These are phyloP conservation scores for Liparis tanakae DNA, from an alignment of 2,797 vertebrate species.

Conservation along the genomic window DNA sequence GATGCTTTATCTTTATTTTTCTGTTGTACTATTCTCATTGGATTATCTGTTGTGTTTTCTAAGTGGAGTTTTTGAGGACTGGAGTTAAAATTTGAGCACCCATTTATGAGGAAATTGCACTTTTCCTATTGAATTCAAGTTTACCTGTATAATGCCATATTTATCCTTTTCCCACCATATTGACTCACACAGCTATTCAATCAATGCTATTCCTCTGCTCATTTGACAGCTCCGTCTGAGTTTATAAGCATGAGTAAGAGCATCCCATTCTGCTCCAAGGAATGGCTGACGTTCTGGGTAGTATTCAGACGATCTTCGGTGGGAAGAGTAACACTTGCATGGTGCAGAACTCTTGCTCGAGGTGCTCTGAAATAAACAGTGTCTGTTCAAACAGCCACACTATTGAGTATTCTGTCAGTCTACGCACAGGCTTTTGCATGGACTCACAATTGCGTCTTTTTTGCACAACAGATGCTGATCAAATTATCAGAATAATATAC, in stretches of 20 bases:
- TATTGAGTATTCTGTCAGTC: slow-evolving; percentile 28
- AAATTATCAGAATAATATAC: slow-evolving; percentile 32
- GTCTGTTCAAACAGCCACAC: slow-evolving; percentile 32
- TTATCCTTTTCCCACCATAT: slow-evolving; percentile 32
- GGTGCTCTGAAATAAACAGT: slow-evolving; percentile 42
- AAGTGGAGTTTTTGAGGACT: not conserved
- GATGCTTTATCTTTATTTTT: slow-evolving; percentile 27
- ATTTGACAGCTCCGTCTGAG: slow-evolving; percentile 55
- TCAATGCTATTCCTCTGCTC: slow-evolving; percentile 52
- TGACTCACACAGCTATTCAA: slow-evolving; percentile 46
- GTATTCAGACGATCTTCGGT: slow-evolving; percentile 38
- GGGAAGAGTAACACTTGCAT: slow-evolving; percentile 31
- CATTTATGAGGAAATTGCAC: slow-evolving; percentile 24
- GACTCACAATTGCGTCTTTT: slow-evolving; percentile 30
- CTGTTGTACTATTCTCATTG: slow-evolving; percentile 8
- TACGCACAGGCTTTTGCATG: slow-evolving; percentile 6
- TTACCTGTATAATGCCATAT: slow-evolving; percentile 22
- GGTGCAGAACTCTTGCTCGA: slow-evolving; percentile 19
- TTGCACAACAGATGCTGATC: slow-evolving; percentile 16
- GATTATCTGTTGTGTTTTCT: slow-evolving; percentile 22
- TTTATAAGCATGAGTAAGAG: slow-evolving; percentile 49
- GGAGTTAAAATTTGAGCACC: slow-evolving; percentile 10
- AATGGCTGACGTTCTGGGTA: slow-evolving; percentile 47
- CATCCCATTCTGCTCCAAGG: slow-evolving; percentile 48
- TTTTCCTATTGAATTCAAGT: slow-evolving; percentile 29